These are phyloP conservation scores for Drosophila repletoides DNA, from an alignment of 1,140 invertebrate genomes.

Conservation along the genomic window DNA sequence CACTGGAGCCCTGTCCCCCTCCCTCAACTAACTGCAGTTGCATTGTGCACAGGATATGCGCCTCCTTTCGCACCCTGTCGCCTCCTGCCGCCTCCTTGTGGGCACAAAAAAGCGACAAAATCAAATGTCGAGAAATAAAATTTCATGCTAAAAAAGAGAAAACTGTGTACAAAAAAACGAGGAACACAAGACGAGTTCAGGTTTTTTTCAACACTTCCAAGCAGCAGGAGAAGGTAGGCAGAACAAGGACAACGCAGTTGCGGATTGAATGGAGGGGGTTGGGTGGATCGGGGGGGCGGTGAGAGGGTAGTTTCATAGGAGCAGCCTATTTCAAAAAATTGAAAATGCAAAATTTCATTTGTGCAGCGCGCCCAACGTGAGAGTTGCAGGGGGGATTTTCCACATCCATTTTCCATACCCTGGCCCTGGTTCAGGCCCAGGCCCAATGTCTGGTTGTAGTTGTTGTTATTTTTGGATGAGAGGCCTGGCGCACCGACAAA, in stretches of 20 bases:
- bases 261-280: not conserved
- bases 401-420: not conserved
- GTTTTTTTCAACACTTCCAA: constrained; percentile 51
- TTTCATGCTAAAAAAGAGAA: constrained; percentile 44
- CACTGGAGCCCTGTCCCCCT: not conserved
- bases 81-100: not conserved
- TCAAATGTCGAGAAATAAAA: constrained; percentile 79
- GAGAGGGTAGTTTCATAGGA: too few species aligned
- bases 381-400: not conserved
- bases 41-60: constrained; percentile 38
- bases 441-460: constrained; percentile 28
- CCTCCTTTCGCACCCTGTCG: constrained; percentile 3
- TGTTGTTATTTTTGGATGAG: constrained; percentile 52
- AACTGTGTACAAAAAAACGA: constrained; percentile 42
- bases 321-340: constrained; percentile 80
- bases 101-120: constrained; percentile 65
- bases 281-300: constrained; percentile 4
- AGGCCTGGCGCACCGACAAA: constrained; percentile 53
- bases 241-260: constrained; percentile 28
- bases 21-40: constrained; percentile 36
- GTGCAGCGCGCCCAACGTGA: constrained; percentile 52
- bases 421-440: constrained; percentile 4
- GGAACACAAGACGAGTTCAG: constrained; percentile 48
- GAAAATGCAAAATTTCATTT: constrained; percentile 81
- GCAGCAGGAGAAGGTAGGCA: not conserved